phyloP scores from a whole-genome alignment of 2,113 vertebrate species.

The Thinocorus orbignyianus region DNA sequence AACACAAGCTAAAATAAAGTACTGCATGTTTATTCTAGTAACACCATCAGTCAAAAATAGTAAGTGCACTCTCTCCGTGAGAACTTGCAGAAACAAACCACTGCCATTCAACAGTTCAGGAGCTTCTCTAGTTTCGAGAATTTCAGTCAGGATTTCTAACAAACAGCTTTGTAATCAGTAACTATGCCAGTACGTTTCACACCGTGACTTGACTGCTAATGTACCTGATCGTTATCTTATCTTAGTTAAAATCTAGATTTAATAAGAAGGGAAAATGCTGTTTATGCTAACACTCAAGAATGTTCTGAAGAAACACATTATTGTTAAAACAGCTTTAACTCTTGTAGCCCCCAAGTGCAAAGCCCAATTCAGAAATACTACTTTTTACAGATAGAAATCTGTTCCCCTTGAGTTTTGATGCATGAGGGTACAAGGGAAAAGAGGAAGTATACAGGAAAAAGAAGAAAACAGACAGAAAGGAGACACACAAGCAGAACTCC shows the following conservation, averaged over 20 bases:
- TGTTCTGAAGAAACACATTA: background rate
- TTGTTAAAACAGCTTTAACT: background rate
- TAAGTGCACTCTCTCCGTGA: background rate
- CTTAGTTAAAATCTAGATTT: background rate
- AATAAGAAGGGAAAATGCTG: background rate
- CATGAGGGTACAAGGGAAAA: background rate
- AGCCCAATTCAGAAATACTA: background rate
- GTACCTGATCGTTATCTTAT: background rate
- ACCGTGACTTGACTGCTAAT: constrained; percentile 48
- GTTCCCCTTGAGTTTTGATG: background rate
- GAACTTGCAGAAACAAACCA: background rate
- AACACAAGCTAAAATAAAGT: background rate
- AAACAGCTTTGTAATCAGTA: constrained; percentile 13
- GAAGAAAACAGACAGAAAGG: background rate
- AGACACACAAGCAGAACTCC: background rate
- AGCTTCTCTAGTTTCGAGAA: background rate
- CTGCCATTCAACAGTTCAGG: background rate
- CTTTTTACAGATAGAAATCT: background rate
- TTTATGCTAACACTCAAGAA: background rate
- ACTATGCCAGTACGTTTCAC: background rate
- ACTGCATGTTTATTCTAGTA: background rate
- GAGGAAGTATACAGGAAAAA: background rate
- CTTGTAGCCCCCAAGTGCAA: background rate
- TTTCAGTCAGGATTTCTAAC: background rate
- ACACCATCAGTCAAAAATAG: background rate